These are phyloP conservation scores for Nycteola revayana DNA, from an alignment of 2,888 invertebrate species.

Conservation along the genomic window DNA sequence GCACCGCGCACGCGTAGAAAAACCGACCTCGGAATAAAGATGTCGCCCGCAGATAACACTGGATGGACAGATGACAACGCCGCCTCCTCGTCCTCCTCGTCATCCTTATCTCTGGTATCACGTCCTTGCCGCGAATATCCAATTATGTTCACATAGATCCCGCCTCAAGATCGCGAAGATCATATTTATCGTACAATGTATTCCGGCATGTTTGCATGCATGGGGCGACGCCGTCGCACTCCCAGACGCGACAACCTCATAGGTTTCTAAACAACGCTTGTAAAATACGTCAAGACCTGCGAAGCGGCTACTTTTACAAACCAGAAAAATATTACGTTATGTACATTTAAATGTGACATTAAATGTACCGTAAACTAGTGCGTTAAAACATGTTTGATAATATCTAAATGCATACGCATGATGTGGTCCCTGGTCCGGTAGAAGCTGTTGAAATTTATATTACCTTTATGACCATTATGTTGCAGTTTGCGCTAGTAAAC, in stretches of 20 bases:
- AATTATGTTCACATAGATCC: slow-evolving; percentile 62
- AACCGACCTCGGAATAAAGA: slow-evolving; percentile 70
- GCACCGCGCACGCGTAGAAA: slow-evolving; percentile 71
- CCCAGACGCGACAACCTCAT: slow-evolving; percentile 31
- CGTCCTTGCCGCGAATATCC: slow-evolving; percentile 60
- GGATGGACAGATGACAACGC: slow-evolving; percentile 67
- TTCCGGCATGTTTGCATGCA: slow-evolving; percentile 53
- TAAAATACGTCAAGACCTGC: slow-evolving; percentile 49
- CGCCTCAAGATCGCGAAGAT: slow-evolving; percentile 51
- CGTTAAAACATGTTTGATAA: slow-evolving; percentile 43
- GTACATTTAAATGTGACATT: slow-evolving; percentile 62
- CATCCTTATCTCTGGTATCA: slow-evolving; percentile 56
- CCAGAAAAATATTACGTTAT: slow-evolving; percentile 48
- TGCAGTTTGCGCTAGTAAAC: slow-evolving; percentile 9
- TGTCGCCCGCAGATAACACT: slow-evolving; percentile 69
- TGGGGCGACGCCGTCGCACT: slow-evolving; percentile 42
- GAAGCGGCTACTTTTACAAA: slow-evolving; percentile 51
- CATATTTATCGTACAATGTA: slow-evolving; percentile 48
- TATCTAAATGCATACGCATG: slow-evolving; percentile 34
- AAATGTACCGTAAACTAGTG: slow-evolving; percentile 51
- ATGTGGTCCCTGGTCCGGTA: slow-evolving; percentile 34
- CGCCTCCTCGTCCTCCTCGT: slow-evolving; percentile 50
- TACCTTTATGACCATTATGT: slow-evolving; percentile 8
- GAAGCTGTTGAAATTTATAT: slow-evolving; percentile 35
- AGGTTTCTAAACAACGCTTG: slow-evolving; percentile 50